Base-by-base conservation (phyloP, 2,888 invertebrate species). In the Gibbula magus region DNA sequence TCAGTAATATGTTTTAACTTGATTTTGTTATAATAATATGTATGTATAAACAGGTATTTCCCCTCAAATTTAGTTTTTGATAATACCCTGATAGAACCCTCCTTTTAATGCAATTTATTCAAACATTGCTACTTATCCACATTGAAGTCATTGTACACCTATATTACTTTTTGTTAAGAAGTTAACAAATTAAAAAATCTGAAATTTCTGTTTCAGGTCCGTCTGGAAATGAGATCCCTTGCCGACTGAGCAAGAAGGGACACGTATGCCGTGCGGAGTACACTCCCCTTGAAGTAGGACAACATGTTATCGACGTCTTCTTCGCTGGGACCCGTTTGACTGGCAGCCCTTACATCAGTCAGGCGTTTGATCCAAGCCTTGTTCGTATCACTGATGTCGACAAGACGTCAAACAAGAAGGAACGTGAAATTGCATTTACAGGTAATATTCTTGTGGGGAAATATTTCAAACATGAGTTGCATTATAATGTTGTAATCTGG, bases 331-430 rank as follows among this genome's bases (percentile, higher is more conserved):
- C 97, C 83, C 96, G 96, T 77, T 96, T 98, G 2, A 96, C 96
- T 81, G 98, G 98, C 0, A 97, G 97, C 25, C 98, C 98, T 0
- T 98, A 97, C 93, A 96, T 96, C 25, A 98, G 98, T 93, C 97
- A 98, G 92, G 97, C 98, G 53, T 98, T 98, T 88, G 98, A 98
- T 91, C 97, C 98, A 0, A 95, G 95, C 89, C 96, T 96, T 93
- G 96, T 98, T 0, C 94, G 95, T 80, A 94, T 98, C 70, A 93
- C 93, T 10, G 94, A 94, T 66, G 82, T 86, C 0, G 85, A 86
- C 45, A 79, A 79, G 22, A 75, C 81, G 0, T 85, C 84, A 35
- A 45, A 45, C 13, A 80, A 82, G 89, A 94, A 74, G 92, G 92
- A 83, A 81, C 87, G 84, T 84, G 89, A 85, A 75, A 84, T 87